Percentiles rank a stretch among this genome's conserved stretches.
Evolutionary conservation across 2,797 vertebrate genomes (phyloP).

Genomic region (Leptodactylus fallax): DNA sequence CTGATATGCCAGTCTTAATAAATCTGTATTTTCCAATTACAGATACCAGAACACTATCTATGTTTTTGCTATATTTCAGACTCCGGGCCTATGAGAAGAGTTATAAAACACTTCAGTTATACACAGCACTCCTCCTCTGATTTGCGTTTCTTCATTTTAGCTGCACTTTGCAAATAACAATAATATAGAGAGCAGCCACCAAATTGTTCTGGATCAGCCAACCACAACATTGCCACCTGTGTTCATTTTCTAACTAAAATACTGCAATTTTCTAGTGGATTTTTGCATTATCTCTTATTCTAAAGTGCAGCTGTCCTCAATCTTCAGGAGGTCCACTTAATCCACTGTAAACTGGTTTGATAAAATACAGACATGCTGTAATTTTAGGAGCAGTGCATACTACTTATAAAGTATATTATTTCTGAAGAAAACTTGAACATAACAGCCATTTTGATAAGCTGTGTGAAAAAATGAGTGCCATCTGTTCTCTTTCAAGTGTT

Average conservation of each 20-base stretch:
- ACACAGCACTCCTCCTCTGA: background rate
- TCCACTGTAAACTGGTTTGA: background rate
- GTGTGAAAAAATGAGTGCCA: slow-evolving; percentile 39
- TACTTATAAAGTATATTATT: slow-evolving; percentile 27
- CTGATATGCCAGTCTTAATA: too few species aligned
- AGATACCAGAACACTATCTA: background rate
- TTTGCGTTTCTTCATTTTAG: background rate
- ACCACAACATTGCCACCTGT: background rate
- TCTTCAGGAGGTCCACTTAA: background rate
- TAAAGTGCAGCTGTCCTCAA: slow-evolving; percentile 5
- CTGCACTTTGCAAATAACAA: background rate
- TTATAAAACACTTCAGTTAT: background rate
- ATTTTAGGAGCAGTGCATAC: slow-evolving; percentile 2
- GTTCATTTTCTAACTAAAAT: background rate
- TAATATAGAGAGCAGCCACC: background rate
- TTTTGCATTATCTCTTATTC: slow-evolving; percentile 2
- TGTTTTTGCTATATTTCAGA: background rate
- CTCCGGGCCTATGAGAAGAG: background rate
- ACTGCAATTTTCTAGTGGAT: background rate
- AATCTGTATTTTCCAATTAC: background rate
- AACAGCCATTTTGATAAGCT: slow-evolving; percentile 27
- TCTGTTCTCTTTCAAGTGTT: slow-evolving; percentile 54
- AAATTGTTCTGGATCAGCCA: background rate
- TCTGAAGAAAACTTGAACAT: slow-evolving; percentile 23
- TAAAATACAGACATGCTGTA: background rate